Conservation (phyloP, 2,113 vertebrate genomes). For the Formicarius rufipectus region DNA sequence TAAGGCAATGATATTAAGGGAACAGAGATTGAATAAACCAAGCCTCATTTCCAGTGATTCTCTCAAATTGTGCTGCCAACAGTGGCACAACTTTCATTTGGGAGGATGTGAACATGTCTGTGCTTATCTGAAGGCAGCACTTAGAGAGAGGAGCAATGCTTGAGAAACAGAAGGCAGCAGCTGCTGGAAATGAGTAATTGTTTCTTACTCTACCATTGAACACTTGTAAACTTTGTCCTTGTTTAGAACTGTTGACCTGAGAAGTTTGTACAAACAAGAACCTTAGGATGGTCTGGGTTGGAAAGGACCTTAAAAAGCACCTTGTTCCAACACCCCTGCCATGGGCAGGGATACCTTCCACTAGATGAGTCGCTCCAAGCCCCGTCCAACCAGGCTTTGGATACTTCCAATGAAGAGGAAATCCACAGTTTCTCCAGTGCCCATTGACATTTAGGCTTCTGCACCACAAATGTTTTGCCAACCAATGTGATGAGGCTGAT, state of each 20-base stretch:
- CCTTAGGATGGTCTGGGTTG: background rate
- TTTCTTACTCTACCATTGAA: background rate
- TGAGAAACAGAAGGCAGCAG: background rate
- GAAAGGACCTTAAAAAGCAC: background rate
- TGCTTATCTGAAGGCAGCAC: background rate
- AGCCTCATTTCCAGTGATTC: background rate
- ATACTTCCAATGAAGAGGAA: no score
- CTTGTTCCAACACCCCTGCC: background rate
- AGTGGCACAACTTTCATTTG: background rate
- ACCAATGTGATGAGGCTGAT: background rate
- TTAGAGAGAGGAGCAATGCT: background rate
- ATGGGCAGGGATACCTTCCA: background rate
- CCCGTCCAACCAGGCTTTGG: background rate
- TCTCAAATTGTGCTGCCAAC: background rate
- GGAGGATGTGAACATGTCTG: background rate
- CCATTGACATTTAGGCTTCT: background rate
- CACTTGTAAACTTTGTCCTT: background rate
- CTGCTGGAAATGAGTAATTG: background rate
- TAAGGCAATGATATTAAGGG: background rate
- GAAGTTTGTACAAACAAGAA: background rate
- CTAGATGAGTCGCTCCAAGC: background rate
- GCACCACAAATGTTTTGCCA: background rate
- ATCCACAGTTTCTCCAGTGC: background rate
- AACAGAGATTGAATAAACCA: background rate
- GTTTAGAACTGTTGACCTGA: background rate